These are phyloP conservation scores for Mus pahari DNA, from an alignment of 2,113 vertebrate genomes.

Conservation along the genomic window DNA sequence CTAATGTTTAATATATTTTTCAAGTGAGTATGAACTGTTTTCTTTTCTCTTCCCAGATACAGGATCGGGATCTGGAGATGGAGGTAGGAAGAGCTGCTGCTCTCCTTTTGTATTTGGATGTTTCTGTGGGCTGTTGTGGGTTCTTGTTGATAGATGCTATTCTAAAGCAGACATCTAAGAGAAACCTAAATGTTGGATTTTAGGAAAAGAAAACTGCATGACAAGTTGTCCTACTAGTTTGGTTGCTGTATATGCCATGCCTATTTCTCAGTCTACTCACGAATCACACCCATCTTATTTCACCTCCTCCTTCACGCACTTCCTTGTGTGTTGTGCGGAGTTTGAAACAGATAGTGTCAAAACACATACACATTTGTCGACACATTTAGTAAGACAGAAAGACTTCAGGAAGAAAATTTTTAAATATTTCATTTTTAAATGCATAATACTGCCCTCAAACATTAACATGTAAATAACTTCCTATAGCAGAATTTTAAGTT, in stretches of 20 bases:
- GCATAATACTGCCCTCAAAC: not conserved
- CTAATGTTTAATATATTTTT: constrained; percentile 45
- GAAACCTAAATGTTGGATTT: constrained; percentile 66
- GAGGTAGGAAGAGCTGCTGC: constrained; percentile 86
- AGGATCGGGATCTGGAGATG: constrained; percentile 92
- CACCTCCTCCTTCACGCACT: constrained; percentile 72
- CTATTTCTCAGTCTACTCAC: constrained; percentile 75
- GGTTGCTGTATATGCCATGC: not conserved
- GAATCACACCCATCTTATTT: constrained; percentile 76
- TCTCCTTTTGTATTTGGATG: constrained; percentile 59
- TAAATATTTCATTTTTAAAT: constrained; percentile 18
- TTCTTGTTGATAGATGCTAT: not conserved
- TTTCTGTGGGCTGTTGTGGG: not conserved
- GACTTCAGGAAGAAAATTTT: constrained; percentile 58
- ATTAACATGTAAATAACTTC: not conserved
- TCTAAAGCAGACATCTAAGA: not conserved
- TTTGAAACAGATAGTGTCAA: constrained; percentile 39
- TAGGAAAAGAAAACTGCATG: constrained; percentile 53
- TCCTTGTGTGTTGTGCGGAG: constrained; percentile 59
- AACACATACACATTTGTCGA: constrained; percentile 60
- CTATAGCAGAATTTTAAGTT: not conserved
- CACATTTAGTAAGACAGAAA: constrained; percentile 53
- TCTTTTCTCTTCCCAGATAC: constrained; percentile 86
- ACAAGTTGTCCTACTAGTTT: not conserved
- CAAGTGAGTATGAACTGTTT: constrained; percentile 53